Evolutionary conservation across 2,113 vertebrate genomes (phyloP), one percentile per base, ranked within the genome.

Genomic region (Notarius lentiginosus): DNA sequence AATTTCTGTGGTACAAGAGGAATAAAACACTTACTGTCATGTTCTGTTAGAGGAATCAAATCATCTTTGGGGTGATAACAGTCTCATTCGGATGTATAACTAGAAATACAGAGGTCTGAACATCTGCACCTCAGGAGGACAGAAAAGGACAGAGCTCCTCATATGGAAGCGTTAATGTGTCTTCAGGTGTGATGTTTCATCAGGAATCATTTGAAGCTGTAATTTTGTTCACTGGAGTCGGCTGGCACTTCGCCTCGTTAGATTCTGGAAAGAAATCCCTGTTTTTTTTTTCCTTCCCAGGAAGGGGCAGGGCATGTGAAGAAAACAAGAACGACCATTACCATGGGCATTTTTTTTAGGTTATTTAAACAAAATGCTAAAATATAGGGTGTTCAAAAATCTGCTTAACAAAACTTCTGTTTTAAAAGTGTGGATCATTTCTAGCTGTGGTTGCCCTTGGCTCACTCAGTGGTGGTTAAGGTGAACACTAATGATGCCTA

Each of bases 401-500:
- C 41, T 41, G 41, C 41, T 41, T 41, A 41, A 41, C 41, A 41
- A 41, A 41, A 41, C 41, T 41, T 41, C 41, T 41, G 4, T 41
- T 76, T 76, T 53, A 53, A n/a, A 76, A 76, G 73, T 15, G 47
- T 15, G n/a, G 73, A 76, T 76, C 73, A 53, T 76, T 76, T 49
- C 47, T 53, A 76, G 49, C 73, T 76, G 72, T 47, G 11, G 20
- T 1, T 24, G 73, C 73, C 49, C 20, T 51, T n/a, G 49, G 73
- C 73, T 76, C n/a, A 4, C 47, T 76, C 73, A 76, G 10, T 15
- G 5, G 73, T n/a, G 49, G 73, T 51, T 76, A 76, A n/a, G 73
- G 14, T 4, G 20, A 76, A 53, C 49, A n/a, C 11, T 76, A 76
- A 76, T n/a, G 49, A 76, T 53, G 47, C 7, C 73, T 75, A 51